These are phyloP conservation scores for Myathropa florea DNA, from an alignment of 2,888 invertebrate genomes.

Conservation along the genomic window DNA sequence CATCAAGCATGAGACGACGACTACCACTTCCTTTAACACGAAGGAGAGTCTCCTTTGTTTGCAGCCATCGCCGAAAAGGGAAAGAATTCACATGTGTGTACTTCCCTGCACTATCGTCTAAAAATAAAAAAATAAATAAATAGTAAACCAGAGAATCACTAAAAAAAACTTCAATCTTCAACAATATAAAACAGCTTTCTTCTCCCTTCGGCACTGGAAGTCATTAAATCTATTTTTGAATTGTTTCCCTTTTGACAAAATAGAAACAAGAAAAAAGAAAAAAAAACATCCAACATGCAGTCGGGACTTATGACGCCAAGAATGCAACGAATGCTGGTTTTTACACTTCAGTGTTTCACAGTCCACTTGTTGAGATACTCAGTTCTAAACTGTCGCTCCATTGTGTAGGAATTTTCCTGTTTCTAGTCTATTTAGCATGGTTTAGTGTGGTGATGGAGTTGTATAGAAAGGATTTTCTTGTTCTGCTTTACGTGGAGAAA, in stretches of 20 bases:
- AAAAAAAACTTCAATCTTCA: constrained; percentile 51
- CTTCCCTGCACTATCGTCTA: constrained; percentile 44
- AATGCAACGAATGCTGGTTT: constrained; percentile 34
- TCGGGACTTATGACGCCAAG: constrained; percentile 37
- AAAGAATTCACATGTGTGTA: constrained; percentile 42
- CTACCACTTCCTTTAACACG: constrained; percentile 34
- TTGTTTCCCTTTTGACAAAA: constrained; percentile 65
- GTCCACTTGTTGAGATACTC: constrained; percentile 65
- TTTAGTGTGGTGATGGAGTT: constrained; percentile 48
- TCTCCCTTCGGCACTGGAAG: constrained; percentile 59
- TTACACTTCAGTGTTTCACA: constrained; percentile 46
- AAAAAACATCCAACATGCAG: constrained; percentile 13
- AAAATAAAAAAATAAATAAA: constrained; percentile 60
- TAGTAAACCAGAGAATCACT: constrained; percentile 23
- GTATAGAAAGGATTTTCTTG: constrained; percentile 58
- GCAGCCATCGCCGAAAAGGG: neutral
- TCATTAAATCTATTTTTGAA: constrained; percentile 69
- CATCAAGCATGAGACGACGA: neutral
- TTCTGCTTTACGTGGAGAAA: constrained; percentile 52
- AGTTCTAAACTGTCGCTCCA: constrained; percentile 29
- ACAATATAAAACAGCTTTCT: constrained; percentile 44
- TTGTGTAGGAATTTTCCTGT: neutral
- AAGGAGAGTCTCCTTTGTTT: constrained; percentile 19
- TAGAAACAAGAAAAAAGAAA: neutral
- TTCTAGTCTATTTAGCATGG: constrained; percentile 16